Evolutionary conservation across 2,888 invertebrate genomes (phyloP).

Genomic region (Trisateles emortualis): DNA sequence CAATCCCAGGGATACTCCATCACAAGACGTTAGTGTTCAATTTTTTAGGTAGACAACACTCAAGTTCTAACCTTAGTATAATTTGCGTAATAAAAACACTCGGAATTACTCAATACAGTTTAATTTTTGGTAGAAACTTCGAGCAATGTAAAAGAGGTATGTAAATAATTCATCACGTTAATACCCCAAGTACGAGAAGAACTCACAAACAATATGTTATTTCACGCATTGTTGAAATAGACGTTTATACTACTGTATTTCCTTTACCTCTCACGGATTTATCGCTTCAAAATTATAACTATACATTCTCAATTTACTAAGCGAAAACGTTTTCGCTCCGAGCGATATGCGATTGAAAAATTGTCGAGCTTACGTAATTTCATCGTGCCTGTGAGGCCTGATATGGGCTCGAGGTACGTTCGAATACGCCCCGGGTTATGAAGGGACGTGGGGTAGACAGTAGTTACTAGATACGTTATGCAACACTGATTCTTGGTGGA

Average conservation of each 20-base stretch:
- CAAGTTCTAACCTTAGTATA: too few relatives aligned
- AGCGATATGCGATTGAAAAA: conserved; percentile 81
- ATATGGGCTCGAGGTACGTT: conserved; percentile 48
- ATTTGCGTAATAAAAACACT: too few relatives aligned
- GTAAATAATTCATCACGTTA: too few relatives aligned
- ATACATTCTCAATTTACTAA: conserved; percentile 71
- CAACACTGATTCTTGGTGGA: conserved; percentile 38
- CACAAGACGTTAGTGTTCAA: too few relatives aligned
- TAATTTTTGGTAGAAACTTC: too few relatives aligned
- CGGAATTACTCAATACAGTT: too few relatives aligned
- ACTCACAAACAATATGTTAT: background rate
- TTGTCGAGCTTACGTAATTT: conserved; percentile 78
- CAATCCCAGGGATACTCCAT: too few relatives aligned
- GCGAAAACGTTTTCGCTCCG: conserved; percentile 61
- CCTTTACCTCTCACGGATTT: conserved; percentile 42
- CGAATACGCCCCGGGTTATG: conserved; percentile 49
- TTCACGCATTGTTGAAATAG: conserved; percentile 22
- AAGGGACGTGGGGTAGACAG: conserved; percentile 40
- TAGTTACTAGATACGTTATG: conserved; percentile 19
- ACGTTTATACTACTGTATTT: conserved; percentile 2
- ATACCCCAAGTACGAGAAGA: too few relatives aligned
- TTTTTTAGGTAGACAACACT: too few relatives aligned
- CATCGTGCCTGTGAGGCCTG: conserved; percentile 60
- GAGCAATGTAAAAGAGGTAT: too few relatives aligned
- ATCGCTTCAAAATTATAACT: conserved; percentile 67